Base-by-base conservation (phyloP, 2,113 vertebrate species). In the Lynx canadensis region DNA sequence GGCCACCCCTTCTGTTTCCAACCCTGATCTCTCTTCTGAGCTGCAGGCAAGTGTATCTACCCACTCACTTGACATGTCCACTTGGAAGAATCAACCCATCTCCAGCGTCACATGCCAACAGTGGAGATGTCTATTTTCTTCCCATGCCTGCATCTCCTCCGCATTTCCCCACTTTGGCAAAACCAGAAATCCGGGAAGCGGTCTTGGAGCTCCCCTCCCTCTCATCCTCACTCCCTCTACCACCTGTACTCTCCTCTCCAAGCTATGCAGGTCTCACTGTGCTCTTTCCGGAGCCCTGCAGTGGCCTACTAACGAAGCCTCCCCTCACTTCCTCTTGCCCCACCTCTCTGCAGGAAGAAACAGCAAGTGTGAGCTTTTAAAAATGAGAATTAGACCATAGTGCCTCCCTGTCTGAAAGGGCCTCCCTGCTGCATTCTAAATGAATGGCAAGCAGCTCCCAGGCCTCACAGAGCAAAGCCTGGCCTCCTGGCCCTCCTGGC, bases 161-260 rank as follows among this genome's bases (percentile, higher is more conserved):
- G 21, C 29, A 19, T 92, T 87, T 57, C 57, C 73, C 78, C 66
- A 36, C 18, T n/a, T 71, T 4, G 6, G 29, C n/a, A 45, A 90
- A 92, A 25, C 33, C 36, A 4, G 81, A 38, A 78, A 27, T 18
- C n/a, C 38, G 33, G 80, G 23, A 68, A 14, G 31, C 4, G 4
- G 23, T 12, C 5, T 38, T 23, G 50, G 63, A 1, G 1, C 1
- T 1, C 27, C 65, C 15, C 2, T 25, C 41, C 10, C 25, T n/a
- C 65, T 33, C 1, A 38, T 2, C 21, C 13, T 13, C 33, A 7
- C 25, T 27, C 25, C 16, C 78, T 15, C n/a, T 45, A 23, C 21
- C 41, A 18, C 23, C 36, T 33, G 3, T 5, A 2, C 1, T 0
- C 12, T 31, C 10, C 38, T 89, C 29, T 94, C 76, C 27, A 25